Conservation (phyloP, 2,113 vertebrate species). For the Notechis scutatus region DNA sequence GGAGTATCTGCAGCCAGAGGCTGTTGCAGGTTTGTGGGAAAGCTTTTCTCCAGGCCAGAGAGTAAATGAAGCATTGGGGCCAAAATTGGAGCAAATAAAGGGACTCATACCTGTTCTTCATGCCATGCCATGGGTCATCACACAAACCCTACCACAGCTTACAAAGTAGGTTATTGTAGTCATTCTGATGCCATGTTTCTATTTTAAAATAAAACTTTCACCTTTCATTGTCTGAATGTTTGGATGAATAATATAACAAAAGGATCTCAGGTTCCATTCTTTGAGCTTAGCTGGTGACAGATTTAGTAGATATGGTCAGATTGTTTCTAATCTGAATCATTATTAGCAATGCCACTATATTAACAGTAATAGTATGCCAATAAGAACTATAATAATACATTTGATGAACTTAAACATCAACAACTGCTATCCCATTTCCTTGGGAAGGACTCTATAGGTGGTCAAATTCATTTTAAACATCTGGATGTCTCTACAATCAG, state of each 20-base stretch:
- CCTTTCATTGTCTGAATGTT: not conserved
- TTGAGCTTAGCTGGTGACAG: not conserved
- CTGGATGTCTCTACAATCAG: not conserved
- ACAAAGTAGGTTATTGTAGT: not conserved
- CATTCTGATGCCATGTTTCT: not conserved
- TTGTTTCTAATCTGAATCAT: not conserved
- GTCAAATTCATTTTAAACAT: not conserved
- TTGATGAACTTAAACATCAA: not conserved
- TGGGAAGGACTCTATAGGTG: not conserved
- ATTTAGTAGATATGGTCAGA: not conserved
- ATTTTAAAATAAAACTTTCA: not conserved
- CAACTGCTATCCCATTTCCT: not conserved
- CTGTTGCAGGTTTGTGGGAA: no score
- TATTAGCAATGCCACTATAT: not conserved
- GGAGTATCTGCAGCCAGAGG: no score
- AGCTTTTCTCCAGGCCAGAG: no score
- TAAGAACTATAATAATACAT: not conserved
- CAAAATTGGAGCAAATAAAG: no score
- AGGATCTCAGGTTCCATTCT: not conserved
- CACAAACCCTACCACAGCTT: not conserved
- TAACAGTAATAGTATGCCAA: not conserved
- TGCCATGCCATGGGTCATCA: no score
- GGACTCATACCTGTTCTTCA: no score
- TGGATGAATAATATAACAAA: not conserved
- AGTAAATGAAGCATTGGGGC: no score